Conservation (phyloP, 1,140 invertebrate species). For the Drosophila nasuta region DNA sequence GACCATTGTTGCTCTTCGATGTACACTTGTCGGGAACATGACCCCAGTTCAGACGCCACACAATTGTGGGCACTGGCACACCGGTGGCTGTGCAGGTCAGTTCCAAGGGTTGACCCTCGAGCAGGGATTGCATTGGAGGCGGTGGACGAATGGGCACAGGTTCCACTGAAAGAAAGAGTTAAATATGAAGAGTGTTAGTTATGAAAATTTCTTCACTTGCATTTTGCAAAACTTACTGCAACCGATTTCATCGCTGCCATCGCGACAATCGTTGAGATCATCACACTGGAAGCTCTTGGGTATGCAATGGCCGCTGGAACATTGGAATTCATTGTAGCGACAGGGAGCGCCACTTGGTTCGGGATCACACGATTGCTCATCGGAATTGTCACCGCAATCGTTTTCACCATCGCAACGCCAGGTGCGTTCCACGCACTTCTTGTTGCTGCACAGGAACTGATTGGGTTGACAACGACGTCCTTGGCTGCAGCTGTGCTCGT, state of each 20-base stretch:
- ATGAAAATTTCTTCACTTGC: too few species aligned
- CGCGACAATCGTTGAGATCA: constrained; percentile 93
- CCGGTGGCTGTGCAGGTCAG: constrained; percentile 95
- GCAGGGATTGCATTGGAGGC: constrained; percentile 89
- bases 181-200: too few species aligned
- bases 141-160: constrained; percentile 90
- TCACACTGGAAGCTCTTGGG: constrained; percentile 98
- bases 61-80: constrained; percentile 95
- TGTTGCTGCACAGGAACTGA: constrained; percentile 95
- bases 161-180: constrained; percentile 71
- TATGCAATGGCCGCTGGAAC: constrained; percentile 93
- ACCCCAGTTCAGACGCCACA: constrained; percentile 99
- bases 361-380: constrained; percentile 89
- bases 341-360: constrained; percentile 89
- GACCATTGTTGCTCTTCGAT: constrained; percentile 90
- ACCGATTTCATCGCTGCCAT: constrained; percentile 96
- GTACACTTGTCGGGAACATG: constrained; percentile 95
- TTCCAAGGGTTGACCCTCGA: constrained; percentile 90
- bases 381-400: constrained; percentile 96
- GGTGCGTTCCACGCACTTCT: constrained; percentile 95
- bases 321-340: constrained; percentile 92
- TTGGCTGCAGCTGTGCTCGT: constrained; percentile 95
- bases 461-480: constrained; percentile 94
- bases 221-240: constrained; percentile 87
- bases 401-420: constrained; percentile 96